Percentiles rank a stretch among this genome's conserved stretches.
These are phyloP conservation scores for Nothoprocta pentlandii DNA, from an alignment of 2,113 vertebrate genomes.

Conservation along the genomic window DNA sequence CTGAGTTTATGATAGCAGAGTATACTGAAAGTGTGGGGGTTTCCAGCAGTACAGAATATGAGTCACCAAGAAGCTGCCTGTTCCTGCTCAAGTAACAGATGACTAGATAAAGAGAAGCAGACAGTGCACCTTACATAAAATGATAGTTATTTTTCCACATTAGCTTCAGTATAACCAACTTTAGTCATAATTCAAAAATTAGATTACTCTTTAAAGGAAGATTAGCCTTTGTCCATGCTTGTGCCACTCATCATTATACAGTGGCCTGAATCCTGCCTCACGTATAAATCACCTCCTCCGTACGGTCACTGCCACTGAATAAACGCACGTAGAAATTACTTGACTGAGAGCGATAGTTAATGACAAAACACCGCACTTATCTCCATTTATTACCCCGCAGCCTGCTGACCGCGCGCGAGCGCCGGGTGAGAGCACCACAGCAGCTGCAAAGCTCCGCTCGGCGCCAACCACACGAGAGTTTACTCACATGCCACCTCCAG, in stretches of 20 bases:
- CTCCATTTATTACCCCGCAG: background rate
- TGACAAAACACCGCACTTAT: background rate
- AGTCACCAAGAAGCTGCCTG: slow-evolving; percentile 43
- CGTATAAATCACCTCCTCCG: background rate
- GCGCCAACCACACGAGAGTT: background rate
- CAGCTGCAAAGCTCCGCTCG: background rate
- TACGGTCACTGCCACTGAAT: background rate
- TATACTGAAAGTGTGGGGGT: background rate
- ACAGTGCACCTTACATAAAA: slow-evolving; percentile 36
- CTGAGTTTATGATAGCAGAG: slow-evolving; percentile 14
- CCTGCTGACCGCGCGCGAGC: background rate
- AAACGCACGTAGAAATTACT: background rate
- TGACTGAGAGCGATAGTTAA: background rate
- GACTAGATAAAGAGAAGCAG: slow-evolving; percentile 44
- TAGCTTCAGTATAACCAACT: slow-evolving; percentile 38
- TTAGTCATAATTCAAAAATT: slow-evolving; percentile 40
- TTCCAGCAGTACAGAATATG: slow-evolving; percentile 42
- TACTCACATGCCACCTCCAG: slow-evolving; percentile 99
- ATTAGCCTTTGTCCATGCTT: slow-evolving; percentile 17
- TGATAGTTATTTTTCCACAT: slow-evolving; percentile 39
- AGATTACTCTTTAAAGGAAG: slow-evolving; percentile 34
- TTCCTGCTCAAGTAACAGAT: slow-evolving; percentile 57
- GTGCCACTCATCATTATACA: slow-evolving; percentile 19
- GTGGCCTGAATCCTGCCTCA: background rate
- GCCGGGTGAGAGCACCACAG: background rate